phyloP scores from a whole-genome alignment of 1,140 invertebrate species.

The Cecropterus lyciades region DNA sequence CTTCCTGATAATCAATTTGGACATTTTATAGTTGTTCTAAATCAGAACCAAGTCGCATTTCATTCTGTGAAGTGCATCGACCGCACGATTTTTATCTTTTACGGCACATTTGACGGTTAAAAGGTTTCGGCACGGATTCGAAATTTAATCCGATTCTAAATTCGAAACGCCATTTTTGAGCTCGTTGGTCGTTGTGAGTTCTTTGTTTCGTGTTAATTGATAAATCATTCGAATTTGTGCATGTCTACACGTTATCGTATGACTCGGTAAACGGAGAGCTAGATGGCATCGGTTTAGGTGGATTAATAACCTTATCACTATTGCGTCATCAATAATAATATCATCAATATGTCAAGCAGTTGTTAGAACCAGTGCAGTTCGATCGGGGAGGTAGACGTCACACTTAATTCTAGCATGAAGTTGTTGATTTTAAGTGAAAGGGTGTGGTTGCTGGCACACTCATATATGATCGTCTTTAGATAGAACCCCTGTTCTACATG shows the following conservation, averaged over 20 bases:
- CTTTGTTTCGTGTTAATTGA: slow-evolving; percentile 50
- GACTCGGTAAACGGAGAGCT: neutral
- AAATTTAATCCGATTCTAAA: slow-evolving; percentile 65
- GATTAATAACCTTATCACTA: neutral
- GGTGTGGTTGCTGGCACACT: too few species aligned
- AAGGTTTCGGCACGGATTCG: slow-evolving; percentile 72
- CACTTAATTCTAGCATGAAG: too few species aligned
- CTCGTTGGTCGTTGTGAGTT: slow-evolving; percentile 45
- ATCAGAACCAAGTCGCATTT: slow-evolving; percentile 22
- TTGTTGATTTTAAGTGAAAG: too few species aligned
- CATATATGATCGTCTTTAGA: too few species aligned
- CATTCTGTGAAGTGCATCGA: slow-evolving; percentile 56
- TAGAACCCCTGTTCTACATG: too few species aligned
- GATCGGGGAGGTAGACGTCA: too few species aligned
- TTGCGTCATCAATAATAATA: too few species aligned
- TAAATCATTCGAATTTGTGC: slow-evolving; percentile 27
- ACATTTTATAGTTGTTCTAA: slow-evolving; percentile 29
- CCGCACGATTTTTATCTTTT: slow-evolving; percentile 71
- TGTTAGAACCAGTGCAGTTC: too few species aligned
- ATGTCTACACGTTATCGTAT: neutral
- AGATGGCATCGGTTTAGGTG: neutral
- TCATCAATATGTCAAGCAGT: too few species aligned
- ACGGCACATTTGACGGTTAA: slow-evolving; percentile 72
- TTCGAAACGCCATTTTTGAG: slow-evolving; percentile 65
- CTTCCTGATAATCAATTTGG: slow-evolving; percentile 18